phyloP scores from a whole-genome alignment of 2,113 vertebrate species.

The Coregonus clupeaformis region DNA sequence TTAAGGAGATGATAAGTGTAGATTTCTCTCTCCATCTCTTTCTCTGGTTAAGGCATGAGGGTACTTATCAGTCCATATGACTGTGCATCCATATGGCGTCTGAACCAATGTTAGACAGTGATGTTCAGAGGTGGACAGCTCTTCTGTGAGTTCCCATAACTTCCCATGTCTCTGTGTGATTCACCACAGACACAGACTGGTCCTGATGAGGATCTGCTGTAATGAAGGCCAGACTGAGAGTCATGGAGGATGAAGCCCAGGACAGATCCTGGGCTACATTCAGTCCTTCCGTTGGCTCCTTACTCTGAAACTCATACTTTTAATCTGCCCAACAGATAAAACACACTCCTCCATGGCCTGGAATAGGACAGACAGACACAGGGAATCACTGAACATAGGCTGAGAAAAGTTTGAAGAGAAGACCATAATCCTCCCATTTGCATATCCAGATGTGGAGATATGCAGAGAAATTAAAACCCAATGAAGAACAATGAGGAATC shows the following conservation, averaged over 20 bases:
- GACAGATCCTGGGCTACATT: constrained; percentile 32
- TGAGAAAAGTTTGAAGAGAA: constrained; percentile 32
- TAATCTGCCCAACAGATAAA: constrained; percentile 61
- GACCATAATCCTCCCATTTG: constrained; percentile 41
- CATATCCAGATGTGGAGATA: constrained; percentile 43
- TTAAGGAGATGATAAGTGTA: background rate
- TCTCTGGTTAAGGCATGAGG: background rate
- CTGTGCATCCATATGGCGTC: too few species aligned
- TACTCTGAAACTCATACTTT: constrained; percentile 50
- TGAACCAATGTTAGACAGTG: too few species aligned
- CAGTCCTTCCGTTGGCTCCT: constrained; percentile 22
- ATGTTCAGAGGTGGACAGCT: too few species aligned
- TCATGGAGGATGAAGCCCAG: constrained; percentile 40
- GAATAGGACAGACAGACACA: background rate
- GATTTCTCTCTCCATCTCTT: constrained; percentile 3
- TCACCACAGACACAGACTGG: constrained; percentile 20
- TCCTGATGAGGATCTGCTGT: constrained; percentile 38
- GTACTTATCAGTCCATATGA: too few species aligned
- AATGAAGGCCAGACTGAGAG: constrained; percentile 50
- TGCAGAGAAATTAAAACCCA: constrained; percentile 33
- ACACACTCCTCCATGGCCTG: constrained; percentile 36
- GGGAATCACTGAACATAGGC: constrained; percentile 33
- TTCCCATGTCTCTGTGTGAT: constrained; percentile 31
- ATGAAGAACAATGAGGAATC: constrained; percentile 31
- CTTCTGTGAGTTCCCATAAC: constrained; percentile 36